A percentile compares a stretch with the other conserved stretches of the same genome.
These are phyloP conservation scores for Aplysia californica DNA, from an alignment of 1,140 invertebrate genomes.

Conservation along the genomic window DNA sequence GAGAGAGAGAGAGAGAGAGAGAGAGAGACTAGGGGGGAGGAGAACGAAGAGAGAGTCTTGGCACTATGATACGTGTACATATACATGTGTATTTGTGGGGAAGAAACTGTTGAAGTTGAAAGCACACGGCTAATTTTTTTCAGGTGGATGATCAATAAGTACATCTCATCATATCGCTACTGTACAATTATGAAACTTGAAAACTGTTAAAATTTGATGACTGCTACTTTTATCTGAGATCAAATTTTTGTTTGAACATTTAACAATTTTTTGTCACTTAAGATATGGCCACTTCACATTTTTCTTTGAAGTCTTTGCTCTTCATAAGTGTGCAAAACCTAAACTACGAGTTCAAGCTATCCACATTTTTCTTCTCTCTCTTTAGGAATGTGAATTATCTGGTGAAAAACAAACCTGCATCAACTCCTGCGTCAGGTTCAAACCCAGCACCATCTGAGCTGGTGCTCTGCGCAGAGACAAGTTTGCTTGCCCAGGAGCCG, in stretches of 20 bases:
- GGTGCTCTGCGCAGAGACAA: slow-evolving; percentile 1
- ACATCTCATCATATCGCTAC: no score
- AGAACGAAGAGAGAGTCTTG: no score
- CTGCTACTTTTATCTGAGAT: no score
- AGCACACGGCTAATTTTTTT: no score
- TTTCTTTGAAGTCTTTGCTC: background rate
- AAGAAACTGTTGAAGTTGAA: no score
- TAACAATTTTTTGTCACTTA: background rate
- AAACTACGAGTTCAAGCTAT: background rate
- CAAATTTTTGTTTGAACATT: background rate
- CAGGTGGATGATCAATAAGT: no score
- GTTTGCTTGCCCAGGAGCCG: slow-evolving; percentile 21
- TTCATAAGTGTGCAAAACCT: background rate
- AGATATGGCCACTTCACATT: background rate
- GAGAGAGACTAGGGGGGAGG: no score
- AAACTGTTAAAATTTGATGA: no score
- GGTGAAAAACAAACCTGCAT: background rate
- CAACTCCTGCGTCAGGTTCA: background rate
- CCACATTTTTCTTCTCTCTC: background rate
- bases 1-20: no score
- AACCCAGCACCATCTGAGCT: slow-evolving; percentile 8
- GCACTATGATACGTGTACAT: no score
- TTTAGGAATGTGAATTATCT: background rate
- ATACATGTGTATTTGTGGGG: no score
- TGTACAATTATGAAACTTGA: no score